Evolutionary conservation across 1,140 invertebrate species (phyloP).

Genomic region (Cheumatopsyche charites): DNA sequence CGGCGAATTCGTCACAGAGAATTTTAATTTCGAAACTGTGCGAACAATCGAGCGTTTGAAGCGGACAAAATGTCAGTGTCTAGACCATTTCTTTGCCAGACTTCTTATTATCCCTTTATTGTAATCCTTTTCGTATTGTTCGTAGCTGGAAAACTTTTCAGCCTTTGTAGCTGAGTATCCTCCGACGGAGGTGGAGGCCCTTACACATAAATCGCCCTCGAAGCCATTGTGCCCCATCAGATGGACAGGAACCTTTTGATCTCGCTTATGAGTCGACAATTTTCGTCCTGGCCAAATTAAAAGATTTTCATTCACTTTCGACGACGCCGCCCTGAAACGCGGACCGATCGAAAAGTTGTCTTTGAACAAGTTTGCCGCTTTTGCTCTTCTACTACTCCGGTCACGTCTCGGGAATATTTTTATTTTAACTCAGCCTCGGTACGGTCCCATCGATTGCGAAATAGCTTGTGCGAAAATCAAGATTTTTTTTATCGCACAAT

Average conservation of each 20-base stretch:
- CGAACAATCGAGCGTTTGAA: neutral
- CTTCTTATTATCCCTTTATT: conserved; percentile 20
- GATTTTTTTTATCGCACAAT: too few species aligned
- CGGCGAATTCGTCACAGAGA: neutral
- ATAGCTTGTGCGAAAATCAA: too few species aligned
- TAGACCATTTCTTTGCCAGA: conserved; percentile 17
- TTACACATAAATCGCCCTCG: conserved; percentile 10
- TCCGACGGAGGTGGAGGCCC: neutral
- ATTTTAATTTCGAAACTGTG: conserved; percentile 12
- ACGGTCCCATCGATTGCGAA: too few species aligned
- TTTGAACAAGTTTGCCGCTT: too few species aligned
- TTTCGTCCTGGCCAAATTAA: conserved; percentile 7
- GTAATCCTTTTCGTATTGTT: conserved; percentile 23
- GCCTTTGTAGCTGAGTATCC: conserved; percentile 1
- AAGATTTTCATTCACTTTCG: conserved; percentile 3
- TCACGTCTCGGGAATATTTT: too few species aligned
- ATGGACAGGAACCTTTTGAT: conserved; percentile 19
- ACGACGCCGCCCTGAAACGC: too few species aligned
- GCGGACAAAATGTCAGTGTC: conserved; percentile 13
- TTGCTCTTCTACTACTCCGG: too few species aligned
- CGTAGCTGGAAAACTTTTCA: conserved; percentile 20
- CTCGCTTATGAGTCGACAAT: conserved; percentile 16
- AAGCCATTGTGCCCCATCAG: neutral
- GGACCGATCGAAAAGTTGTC: too few species aligned
- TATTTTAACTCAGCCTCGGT: too few species aligned